phyloP scores from a whole-genome alignment of 2,113 vertebrate species.

The Potamarius usumacintae region DNA sequence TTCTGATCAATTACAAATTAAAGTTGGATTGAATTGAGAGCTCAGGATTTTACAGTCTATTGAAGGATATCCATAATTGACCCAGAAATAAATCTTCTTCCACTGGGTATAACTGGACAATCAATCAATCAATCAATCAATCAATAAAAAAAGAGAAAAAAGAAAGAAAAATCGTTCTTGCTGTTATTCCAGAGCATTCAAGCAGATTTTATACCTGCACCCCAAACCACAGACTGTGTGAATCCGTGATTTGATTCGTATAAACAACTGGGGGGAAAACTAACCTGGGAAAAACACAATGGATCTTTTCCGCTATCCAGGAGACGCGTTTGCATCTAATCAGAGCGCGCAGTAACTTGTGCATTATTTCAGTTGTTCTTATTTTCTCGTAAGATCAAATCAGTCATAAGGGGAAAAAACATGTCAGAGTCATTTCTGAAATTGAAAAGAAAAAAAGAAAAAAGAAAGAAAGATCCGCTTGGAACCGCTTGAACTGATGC shows the following conservation, averaged over 20 bases:
- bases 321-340: background rate
- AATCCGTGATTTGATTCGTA: background rate
- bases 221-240: background rate
- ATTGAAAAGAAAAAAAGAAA: background rate
- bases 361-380: background rate
- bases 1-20: background rate
- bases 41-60: background rate
- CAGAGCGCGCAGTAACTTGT: background rate
- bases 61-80: background rate
- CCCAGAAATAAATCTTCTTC: background rate
- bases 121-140: background rate
- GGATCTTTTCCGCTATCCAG: background rate
- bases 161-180: background rate
- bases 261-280: background rate
- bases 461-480: background rate
- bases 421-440: background rate
- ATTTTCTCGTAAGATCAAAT: background rate
- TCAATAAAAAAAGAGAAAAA: background rate
- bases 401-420: background rate
- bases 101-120: background rate
- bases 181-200: slow-evolving; percentile 19
- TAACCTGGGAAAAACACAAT: background rate
- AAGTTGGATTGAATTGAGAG: background rate
- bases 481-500: background rate
- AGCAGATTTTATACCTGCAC: slow-evolving; percentile 2